Evolutionary conservation across 2,113 vertebrate species (phyloP), one percentile per base, ranked within the genome.

Genomic region (Prionailurus bengalensis): DNA sequence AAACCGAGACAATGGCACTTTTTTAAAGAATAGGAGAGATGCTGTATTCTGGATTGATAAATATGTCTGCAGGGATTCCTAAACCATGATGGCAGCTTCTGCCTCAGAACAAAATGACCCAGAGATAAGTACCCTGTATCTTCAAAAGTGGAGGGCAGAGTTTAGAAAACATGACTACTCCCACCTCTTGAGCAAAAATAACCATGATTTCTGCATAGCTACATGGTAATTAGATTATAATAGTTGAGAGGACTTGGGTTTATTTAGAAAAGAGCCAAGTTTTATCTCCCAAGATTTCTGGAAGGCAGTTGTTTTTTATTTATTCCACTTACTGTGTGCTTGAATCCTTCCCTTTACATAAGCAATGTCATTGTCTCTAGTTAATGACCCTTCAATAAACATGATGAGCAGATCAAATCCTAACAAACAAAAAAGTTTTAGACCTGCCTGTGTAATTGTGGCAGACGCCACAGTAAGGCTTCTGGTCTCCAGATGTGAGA

Each of bases 391-490:
- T 88, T 76, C 82, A 81, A 66, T 94, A 92, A 97, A 92, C 33
- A 63, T 36, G 94, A 96, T 96, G 89, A 89, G 53, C 83, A 96
- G 91, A 97, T 92, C 74, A 90, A 96, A 68, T 61, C 19, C 92
- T 95, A 94, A 84, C 93, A 89, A 89, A 92, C 91, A 91, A 63
- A 94, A 94, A 78, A 80, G 53, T 92, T 97, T 96, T 85, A 97
- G 23, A 78, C 84, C 71, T 93, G 33, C 89, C 88, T 29, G 5
- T 88, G n/a, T 97, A 79, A 97, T 97, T 92, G 84, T 94, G 51
- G n/a, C 65, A 89, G 95, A 97, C 48, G 93, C 94, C 6, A 2
- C 39, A 42, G 78, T 53, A 84, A 94, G 65, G 81, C 94, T 96
- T 95, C 73, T 94, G 68, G 84, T 80, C 74, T 94, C 74, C 80